Conservation (phyloP, 37 sponge, comb jelly and placozoan genomes). For the Oscarella lobularis region DNA sequence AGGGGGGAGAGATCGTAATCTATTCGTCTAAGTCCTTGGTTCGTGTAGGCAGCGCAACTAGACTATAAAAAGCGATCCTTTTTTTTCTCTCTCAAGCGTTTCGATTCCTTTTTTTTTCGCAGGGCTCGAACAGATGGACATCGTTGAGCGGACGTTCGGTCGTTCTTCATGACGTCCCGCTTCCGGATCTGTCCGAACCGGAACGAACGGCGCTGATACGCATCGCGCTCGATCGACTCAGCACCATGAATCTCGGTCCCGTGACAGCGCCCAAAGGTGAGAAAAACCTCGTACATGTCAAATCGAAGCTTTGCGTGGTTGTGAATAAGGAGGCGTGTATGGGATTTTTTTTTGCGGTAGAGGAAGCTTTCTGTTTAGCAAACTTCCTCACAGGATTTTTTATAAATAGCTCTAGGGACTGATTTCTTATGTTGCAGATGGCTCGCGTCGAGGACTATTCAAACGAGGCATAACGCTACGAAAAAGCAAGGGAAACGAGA, state of each 20-base stretch:
- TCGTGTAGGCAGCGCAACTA: too few species aligned
- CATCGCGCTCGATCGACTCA: constrained; percentile 31
- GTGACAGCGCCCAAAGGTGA: constrained; percentile 32
- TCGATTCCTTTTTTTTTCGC: too few species aligned
- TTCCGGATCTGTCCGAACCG: constrained; percentile 37
- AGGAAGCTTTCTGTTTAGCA: background rate
- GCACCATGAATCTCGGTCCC: constrained; percentile 35
- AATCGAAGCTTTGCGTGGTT: too few species aligned
- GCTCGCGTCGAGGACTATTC: background rate
- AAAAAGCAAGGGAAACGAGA: background rate
- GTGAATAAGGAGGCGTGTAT: too few species aligned
- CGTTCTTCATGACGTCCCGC: constrained; percentile 12
- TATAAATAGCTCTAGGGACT: too few species aligned
- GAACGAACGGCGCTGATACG: constrained; percentile 38
- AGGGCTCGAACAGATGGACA: background rate
- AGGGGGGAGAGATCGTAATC: too few species aligned
- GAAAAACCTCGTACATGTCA: background rate
- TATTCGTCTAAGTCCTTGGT: too few species aligned
- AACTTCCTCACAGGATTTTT: too few species aligned
- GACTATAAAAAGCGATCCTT: too few species aligned
- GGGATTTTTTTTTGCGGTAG: background rate
- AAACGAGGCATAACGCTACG: background rate
- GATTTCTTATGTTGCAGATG: background rate
- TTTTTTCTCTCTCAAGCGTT: too few species aligned
- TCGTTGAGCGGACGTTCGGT: background rate